Base-by-base conservation (phyloP, 2,888 invertebrate genomes). In the Drosophila paracracens region DNA sequence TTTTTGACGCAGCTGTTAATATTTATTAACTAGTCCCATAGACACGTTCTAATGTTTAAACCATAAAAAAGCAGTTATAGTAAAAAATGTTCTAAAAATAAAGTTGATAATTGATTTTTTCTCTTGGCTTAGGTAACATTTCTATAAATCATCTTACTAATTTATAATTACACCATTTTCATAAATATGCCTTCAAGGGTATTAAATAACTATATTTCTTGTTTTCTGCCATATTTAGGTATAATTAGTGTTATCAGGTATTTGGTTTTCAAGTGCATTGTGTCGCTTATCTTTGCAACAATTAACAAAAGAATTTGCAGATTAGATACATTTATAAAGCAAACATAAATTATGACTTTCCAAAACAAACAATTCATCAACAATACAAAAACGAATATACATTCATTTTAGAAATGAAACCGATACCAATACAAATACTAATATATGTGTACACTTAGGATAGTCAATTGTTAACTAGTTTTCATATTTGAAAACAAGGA, bases 241-340 rank as follows among this genome's bases (percentile, higher is more conserved):
- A 48, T 31, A 29, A 57, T 62, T 48, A 46, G 16, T 48, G 54
- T 64, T 80, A 80, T 78, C 78, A 58, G 6, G n/a, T 56, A 52
- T 48, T 53, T 60, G 62, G 4, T 53, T 79, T 70, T 75, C 79
- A 69, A 70, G 68, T 71, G 70, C 70, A 82, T 48, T 65, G 52
- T 38, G 27, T 21, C 56, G 48, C 71, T 70, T 83, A 83, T 81
- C 83, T 67, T 38, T 16, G 46, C 53, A 38, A 59, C 46, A 80
- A 80, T 82, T 77, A 73, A 57, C 69, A 35, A 80, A 81, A 82
- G 70, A 74, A 82, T 81, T 79, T 80, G 43, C 53, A 72, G 81
- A 81, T 81, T 70, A 74, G 25, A 50, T 66, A 40, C 57, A 64
- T 61, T 71, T 62, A 36, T 52, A 71, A 65, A 25, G 57, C 57